Evolutionary conservation across 2,113 vertebrate genomes (phyloP), one percentile per base, ranked within the genome.

Genomic region (Ailurus styani): DNA sequence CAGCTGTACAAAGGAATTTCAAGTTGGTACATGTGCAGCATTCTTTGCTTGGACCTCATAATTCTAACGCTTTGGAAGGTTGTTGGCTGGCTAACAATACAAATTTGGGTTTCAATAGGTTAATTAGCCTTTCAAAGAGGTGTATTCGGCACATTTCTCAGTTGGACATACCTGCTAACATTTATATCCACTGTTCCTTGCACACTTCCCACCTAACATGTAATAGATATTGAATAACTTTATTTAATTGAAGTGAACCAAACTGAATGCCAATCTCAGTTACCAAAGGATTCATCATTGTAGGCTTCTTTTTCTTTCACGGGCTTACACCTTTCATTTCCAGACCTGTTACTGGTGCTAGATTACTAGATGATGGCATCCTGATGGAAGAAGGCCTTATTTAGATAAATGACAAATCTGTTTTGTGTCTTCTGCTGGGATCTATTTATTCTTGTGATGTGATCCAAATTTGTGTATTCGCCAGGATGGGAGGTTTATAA

Each of bases 1-100:
- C 70, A 96, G 55, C 73, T 87, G 9, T 89, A 64, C 81, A 97
- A 96, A 87, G 37, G 25, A 88, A 88, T 87, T 95, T 94, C 83
- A 91, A 93, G 75, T 17, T 72, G 29, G 3, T 77, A 45, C 25
- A 60, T 47, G 25, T 70, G 15, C 29, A 68, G 17, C 31, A 60
- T 66, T 95, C 10, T 62, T 54, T 77, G 52, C 45, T 50, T 87
- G 25, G 37, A 60, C 34, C 7, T 89, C 75, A 4, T 81, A 84
- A 90, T 70, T 92, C 34, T 52, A 96, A 90, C 70, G 77, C 20
- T 87, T 50, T 73, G 20, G 6, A n/a, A 87, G 4, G 7, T 52
- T 77, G 66, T 50, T 95, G 54, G 3, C 34, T 97, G 55, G 11
- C 54, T 75, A 64, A 72, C 37, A 92, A 68, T 79, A 64, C 4